phyloP scores from a whole-genome alignment of 2,113 vertebrate genomes.

The Macheiramphus alcinus region DNA sequence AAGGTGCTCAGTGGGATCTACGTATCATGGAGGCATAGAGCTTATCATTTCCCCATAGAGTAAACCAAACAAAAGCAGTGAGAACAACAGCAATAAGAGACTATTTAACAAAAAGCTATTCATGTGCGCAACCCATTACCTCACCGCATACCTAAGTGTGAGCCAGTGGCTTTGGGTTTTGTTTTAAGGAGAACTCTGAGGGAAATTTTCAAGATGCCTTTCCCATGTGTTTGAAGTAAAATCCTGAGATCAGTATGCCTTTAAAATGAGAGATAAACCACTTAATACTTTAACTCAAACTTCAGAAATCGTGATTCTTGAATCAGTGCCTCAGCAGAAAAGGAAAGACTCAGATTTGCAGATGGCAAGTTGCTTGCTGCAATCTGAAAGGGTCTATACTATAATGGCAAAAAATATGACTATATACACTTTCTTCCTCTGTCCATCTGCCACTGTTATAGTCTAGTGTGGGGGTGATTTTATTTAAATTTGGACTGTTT shows the following conservation, averaged over 20 bases:
- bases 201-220: constrained; percentile 37
- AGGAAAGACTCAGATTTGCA: constrained; percentile 62
- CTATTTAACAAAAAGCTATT: constrained; percentile 25
- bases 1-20: neutral
- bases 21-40: neutral
- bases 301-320: constrained; percentile 57
- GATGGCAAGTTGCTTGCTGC: constrained; percentile 61
- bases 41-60: neutral
- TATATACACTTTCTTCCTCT: constrained; percentile 64
- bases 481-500: constrained; percentile 62
- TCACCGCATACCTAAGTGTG: neutral
- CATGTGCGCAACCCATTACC: constrained; percentile 20
- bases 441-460: constrained; percentile 71
- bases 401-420: constrained; percentile 67
- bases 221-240: neutral
- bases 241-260: neutral
- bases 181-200: neutral
- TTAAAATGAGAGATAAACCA: constrained; percentile 25
- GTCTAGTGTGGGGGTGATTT: constrained; percentile 48
- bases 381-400: constrained; percentile 61
- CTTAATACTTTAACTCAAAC: constrained; percentile 14
- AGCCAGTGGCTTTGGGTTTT: constrained; percentile 6
- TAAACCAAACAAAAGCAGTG: neutral
- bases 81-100: constrained; percentile 23
- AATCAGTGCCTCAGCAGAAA: constrained; percentile 67